Base-by-base conservation (phyloP, 2,113 vertebrate species). In the Pseudorectes ferrugineus region DNA sequence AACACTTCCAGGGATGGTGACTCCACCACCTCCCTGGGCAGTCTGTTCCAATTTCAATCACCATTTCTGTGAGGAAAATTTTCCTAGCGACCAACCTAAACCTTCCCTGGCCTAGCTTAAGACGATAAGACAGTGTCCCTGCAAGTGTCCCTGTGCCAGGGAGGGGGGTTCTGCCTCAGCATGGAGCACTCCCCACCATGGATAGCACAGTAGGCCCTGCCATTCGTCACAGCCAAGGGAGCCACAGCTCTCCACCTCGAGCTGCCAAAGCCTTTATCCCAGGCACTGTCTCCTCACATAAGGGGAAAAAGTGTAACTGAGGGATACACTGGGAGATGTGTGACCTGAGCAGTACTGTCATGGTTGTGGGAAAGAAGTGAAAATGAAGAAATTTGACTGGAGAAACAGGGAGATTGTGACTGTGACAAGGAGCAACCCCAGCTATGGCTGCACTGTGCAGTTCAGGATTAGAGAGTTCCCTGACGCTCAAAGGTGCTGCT, bases 181-280 rank as follows among this genome's bases (percentile, higher is more conserved):
- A 3, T 1, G 15, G 36, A 7, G 46, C 0, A 0, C 7, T 42
- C 9, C 9, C 2, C 29, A 2, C 11, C 15, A 0, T 2, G n/a
- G 20, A 5, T 2, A 12, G 23, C 18, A 11, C 14, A 59, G 40
- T 4, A 4, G 23, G 23, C 18, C 3, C 13, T 3, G 31, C 21
- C 24, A 42, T 36, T 38, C 1, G 1, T 49, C 38, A 6, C 17
- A 15, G 35, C 35, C 10, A 4, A 8, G 9, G 45, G 40, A 51
- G 0, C 7, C 24, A 2, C 18, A 6, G 0, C 12, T 29, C 3
- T 12, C 8, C 18, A 6, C 19, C 12, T 75, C 15, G 4, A 9
- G 17, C 22, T 33, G 9, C 40, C 9, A 3, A 18, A 12, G 0
- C 17, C 6, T 66, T 26, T 43, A 1, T 55, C 18, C 16, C 61